These are phyloP conservation scores for Nerophis lumbriciformis DNA, from an alignment of 2,113 vertebrate genomes.

Conservation along the genomic window DNA sequence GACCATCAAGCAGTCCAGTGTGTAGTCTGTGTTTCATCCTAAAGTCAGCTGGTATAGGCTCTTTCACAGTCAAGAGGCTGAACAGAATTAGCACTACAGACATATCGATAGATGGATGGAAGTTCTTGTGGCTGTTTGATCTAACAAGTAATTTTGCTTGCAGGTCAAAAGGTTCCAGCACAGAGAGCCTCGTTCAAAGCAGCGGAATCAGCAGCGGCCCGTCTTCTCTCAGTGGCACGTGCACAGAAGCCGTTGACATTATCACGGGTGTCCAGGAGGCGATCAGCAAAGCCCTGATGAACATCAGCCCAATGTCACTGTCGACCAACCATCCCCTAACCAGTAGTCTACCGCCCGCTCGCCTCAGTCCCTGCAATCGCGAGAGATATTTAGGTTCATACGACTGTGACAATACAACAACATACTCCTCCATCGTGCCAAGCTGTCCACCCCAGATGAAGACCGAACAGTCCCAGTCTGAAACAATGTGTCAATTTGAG, in stretches of 20 bases:
- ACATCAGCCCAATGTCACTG: slow-evolving; percentile 9
- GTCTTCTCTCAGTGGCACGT: slow-evolving; percentile 35
- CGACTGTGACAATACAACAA: slow-evolving; percentile 35
- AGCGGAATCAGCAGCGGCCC: slow-evolving; percentile 33
- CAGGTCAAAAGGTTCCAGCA: slow-evolving; percentile 35
- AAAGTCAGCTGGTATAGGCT: no score
- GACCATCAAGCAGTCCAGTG: no score
- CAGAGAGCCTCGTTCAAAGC: slow-evolving; percentile 27
- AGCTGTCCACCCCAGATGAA: not conserved
- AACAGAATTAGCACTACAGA: no score
- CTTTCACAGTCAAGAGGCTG: no score
- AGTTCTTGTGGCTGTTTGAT: not conserved
- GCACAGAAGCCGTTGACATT: slow-evolving; percentile 20
- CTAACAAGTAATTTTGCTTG: slow-evolving; percentile 5
- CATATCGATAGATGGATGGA: no score
- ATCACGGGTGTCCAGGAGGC: slow-evolving; percentile 11
- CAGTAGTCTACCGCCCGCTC: not conserved
- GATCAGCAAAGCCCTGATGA: slow-evolving; percentile 10
- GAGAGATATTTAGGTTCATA: slow-evolving; percentile 17
- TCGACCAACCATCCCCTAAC: not conserved
- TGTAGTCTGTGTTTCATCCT: no score
- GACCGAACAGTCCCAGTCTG: fast-evolving
- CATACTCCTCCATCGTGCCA: slow-evolving; percentile 36
- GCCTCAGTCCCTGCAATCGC: not conserved
- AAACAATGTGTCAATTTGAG: slow-evolving; percentile 1